These are phyloP conservation scores for Hyposmocoma kahamanoa DNA, from an alignment of 1,140 invertebrate genomes.

Conservation along the genomic window DNA sequence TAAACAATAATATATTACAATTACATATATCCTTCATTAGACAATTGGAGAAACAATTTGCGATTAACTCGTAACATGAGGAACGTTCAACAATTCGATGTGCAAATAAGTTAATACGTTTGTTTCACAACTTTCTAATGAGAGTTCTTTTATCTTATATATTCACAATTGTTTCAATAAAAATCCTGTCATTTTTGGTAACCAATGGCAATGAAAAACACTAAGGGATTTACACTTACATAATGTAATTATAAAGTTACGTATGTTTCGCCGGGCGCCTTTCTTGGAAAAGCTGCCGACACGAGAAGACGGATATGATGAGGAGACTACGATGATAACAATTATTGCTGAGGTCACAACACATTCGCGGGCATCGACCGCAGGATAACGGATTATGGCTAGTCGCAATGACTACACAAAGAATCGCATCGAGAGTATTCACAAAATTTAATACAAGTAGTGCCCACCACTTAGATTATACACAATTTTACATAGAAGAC, in stretches of 20 bases:
- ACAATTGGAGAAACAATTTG: slow-evolving; percentile 45
- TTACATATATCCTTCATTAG: slow-evolving; percentile 59
- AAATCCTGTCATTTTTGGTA: slow-evolving; percentile 73
- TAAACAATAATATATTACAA: slow-evolving; percentile 73
- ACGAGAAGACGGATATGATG: slow-evolving; percentile 42
- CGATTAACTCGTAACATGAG: slow-evolving; percentile 51
- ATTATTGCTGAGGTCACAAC: slow-evolving; percentile 68
- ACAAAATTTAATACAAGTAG: slow-evolving; percentile 19
- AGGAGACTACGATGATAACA: slow-evolving; percentile 35
- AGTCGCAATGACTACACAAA: slow-evolving; percentile 13
- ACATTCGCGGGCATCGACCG: slow-evolving; percentile 14
- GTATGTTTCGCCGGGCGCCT: slow-evolving; percentile 42
- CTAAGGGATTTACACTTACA: slow-evolving; percentile 59
- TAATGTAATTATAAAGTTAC: slow-evolving; percentile 61
- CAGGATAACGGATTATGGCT: slow-evolving; percentile 9
- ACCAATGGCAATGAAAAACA: slow-evolving; percentile 69
- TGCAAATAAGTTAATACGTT: slow-evolving; percentile 46
- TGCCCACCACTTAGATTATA: slow-evolving; percentile 28
- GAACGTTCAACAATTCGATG: slow-evolving; percentile 70
- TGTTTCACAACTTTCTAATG: slow-evolving; percentile 46
- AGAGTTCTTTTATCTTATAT: slow-evolving; percentile 64
- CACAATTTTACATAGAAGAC: slow-evolving; percentile 28
- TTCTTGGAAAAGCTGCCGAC: slow-evolving; percentile 51
- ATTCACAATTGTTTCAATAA: slow-evolving; percentile 66
- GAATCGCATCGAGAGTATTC: slow-evolving; percentile 20